Base-by-base conservation (phyloP, 2,113 vertebrate species). In the Phyllopteryx taeniolatus region DNA sequence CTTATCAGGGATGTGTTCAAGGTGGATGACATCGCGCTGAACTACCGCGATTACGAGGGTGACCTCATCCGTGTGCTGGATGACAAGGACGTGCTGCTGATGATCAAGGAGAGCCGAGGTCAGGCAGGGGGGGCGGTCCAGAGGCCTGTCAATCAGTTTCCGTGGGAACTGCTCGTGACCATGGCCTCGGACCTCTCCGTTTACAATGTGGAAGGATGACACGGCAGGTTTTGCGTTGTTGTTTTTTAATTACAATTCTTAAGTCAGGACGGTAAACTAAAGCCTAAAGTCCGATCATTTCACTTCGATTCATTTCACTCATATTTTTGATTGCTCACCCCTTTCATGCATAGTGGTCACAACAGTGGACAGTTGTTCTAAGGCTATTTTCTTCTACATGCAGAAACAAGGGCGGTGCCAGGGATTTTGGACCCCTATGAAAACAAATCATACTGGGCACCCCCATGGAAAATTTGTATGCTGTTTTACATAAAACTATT, bases 151-250 rank as follows among this genome's bases (percentile, higher is more conserved):
- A 95, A 95, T 73, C 94, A 91, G 72, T 96, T 94, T 81, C 88
- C 93, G 1, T 99, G 98, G 97, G 94, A 96, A 76, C 78, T 99
- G 71, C 91, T 96, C 1, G 75, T 97, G 78, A 96, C 95, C 66
- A 78, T 90, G 72, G 62, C 89, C 71, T 92, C 92, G 4, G 91
- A 98, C 78, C 78, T 96, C 27, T 85, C 79, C 0, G 92, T 95
- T 72, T 98, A 98, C 83, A 94, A 89, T 81, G 89, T 87, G 0
- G 88, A 85, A 20, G 87, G 89, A 17, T 66, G 20, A 77, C 2
- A 39, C 20, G 22, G 35, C 35, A 6, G 35, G 6, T 57, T 19
- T 17, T 51, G 15, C 4, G 13, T 5, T 15, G 11, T 17, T 15
- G 2, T 49, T 49, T 33, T 60, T 60, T 60, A 11, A 13, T 10